Conservation (phyloP, 2,888 invertebrate species). For the Hyposoter didymator region DNA sequence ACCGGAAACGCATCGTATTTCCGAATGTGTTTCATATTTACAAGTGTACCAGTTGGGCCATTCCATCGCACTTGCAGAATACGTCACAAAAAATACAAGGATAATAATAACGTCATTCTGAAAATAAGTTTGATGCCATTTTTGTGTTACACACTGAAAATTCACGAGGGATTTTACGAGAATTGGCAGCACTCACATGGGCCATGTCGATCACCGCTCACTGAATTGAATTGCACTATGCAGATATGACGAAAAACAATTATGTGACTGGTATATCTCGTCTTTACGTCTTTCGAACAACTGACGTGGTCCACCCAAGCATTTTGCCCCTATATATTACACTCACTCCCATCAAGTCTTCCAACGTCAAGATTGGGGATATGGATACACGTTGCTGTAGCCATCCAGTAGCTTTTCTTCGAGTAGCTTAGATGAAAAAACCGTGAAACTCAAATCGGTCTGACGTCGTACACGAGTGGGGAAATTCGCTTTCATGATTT, state of each 20-base stretch:
- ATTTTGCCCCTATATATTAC: conserved; percentile 77
- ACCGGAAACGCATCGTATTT: conserved; percentile 50
- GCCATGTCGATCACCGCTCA: conserved; percentile 72
- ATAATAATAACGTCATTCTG: conserved; percentile 54
- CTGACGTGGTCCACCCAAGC: conserved; percentile 71
- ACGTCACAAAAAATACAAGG: conserved; percentile 39
- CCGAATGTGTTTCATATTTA: conserved; percentile 49
- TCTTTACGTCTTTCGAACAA: conserved; percentile 61
- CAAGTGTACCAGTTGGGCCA: conserved; percentile 56
- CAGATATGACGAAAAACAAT: conserved; percentile 37
- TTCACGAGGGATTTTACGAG: conserved; percentile 25
- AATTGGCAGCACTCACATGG: conserved; percentile 72
- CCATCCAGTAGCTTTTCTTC: conserved; percentile 55
- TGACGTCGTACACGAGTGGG: conserved; percentile 30
- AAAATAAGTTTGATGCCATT: conserved; percentile 36
- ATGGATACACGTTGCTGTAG: conserved; percentile 29
- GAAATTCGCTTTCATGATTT: conserved; percentile 68
- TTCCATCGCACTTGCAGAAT: conserved; percentile 28
- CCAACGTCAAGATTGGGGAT: conserved; percentile 48
- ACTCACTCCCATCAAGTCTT: conserved; percentile 64
- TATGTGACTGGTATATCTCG: conserved; percentile 52
- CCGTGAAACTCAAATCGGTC: conserved; percentile 53
- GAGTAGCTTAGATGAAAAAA: conserved; percentile 44
- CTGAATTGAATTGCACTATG: not conserved
- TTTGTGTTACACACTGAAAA: not conserved